Evolutionary conservation across 2,113 vertebrate species (phyloP).

Genomic region (Nanorana parkeri): DNA sequence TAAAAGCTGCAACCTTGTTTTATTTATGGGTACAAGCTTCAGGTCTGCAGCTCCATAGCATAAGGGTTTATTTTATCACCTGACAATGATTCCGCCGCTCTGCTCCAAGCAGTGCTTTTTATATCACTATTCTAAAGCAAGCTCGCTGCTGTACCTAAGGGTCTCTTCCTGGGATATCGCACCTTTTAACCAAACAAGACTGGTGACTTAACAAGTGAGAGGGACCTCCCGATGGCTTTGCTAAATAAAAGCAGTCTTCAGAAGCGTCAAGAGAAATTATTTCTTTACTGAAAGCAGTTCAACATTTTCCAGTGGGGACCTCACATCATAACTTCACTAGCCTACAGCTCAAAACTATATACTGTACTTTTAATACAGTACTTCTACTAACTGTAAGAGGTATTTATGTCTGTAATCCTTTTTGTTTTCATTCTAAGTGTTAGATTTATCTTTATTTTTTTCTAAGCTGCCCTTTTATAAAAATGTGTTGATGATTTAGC

Average conservation of each 20-base stretch:
- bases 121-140: constrained; percentile 64
- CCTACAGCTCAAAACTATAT: constrained; percentile 53
- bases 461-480: no score
- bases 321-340: constrained; percentile 57
- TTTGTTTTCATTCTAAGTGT: no score
- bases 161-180: constrained; percentile 66
- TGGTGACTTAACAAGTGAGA: constrained; percentile 66
- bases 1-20: no score
- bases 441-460: no score
- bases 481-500: no score
- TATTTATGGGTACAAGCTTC: constrained; percentile 35
- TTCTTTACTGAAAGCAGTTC: constrained; percentile 58
- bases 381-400: not conserved
- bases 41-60: constrained; percentile 73
- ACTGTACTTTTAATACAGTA: constrained; percentile 11
- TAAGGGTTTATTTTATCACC: constrained; percentile 71
- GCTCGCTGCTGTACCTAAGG: constrained; percentile 64
- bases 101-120: constrained; percentile 63
- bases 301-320: constrained; percentile 63
- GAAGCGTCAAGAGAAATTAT: constrained; percentile 68
- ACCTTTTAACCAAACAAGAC: constrained; percentile 61
- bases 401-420: not conserved
- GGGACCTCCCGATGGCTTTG: constrained; percentile 68
- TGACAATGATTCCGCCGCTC: constrained; percentile 73
- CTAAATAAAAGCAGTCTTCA: constrained; percentile 61